Percentiles rank a stretch among this genome's conserved stretches.
These are phyloP conservation scores for Rhizomys pruinosus DNA, from an alignment of 2,113 vertebrate species.

Conservation along the genomic window DNA sequence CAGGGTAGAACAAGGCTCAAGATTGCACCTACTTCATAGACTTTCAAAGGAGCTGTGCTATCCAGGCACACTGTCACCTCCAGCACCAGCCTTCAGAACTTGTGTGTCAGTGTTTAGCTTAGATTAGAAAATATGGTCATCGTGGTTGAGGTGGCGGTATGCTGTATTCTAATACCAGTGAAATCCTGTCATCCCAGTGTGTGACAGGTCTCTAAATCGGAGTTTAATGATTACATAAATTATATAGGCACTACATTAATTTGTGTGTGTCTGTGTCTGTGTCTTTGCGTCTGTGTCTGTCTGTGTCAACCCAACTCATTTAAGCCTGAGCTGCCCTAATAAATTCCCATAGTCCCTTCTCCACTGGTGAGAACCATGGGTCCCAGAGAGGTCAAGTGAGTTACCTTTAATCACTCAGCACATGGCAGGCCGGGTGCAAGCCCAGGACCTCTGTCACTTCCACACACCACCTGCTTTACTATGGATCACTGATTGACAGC, in stretches of 20 bases:
- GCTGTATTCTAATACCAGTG: neutral
- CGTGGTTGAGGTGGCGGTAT: accelerated
- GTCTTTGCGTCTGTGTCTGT: neutral
- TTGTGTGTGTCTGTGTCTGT: neutral
- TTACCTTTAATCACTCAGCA: neutral
- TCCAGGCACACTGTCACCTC: neutral
- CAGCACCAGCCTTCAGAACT: neutral
- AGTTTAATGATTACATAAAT: no score
- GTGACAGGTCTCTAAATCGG: no score
- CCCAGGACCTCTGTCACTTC: accelerated
- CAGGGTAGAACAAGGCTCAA: neutral
- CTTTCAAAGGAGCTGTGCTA: neutral
- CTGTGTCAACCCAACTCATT: neutral
- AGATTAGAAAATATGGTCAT: neutral
- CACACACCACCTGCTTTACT: accelerated
- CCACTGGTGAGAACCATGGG: neutral
- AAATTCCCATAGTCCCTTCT: neutral
- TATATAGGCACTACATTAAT: no score
- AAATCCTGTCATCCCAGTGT: neutral
- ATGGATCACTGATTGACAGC: neutral
- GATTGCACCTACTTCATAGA: neutral
- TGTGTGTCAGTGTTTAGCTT: neutral
- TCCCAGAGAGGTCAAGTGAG: neutral
- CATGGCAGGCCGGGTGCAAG: neutral
- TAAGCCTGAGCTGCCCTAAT: neutral